These are phyloP conservation scores for Centropristis striata DNA, from an alignment of 2,113 vertebrate genomes.

Conservation along the genomic window DNA sequence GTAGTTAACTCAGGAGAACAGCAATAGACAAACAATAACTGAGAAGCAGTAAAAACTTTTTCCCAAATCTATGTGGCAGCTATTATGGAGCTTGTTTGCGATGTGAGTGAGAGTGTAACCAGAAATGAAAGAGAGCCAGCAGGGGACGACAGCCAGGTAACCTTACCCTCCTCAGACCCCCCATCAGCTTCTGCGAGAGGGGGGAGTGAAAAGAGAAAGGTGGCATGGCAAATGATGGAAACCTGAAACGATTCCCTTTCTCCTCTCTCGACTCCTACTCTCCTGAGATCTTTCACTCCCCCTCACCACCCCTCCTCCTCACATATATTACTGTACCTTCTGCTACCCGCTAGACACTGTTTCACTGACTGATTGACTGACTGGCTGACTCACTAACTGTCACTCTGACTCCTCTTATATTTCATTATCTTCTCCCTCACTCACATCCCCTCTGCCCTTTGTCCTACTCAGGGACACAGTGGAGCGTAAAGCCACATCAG, in stretches of 20 bases:
- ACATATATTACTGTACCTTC: conserved; percentile 63
- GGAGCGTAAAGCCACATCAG: not conserved
- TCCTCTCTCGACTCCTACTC: conserved; percentile 72
- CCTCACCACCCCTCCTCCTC: conserved; percentile 24
- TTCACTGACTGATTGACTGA: conserved; percentile 66
- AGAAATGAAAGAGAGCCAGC: conserved; percentile 64
- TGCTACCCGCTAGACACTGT: conserved; percentile 49
- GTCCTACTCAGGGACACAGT: not conserved
- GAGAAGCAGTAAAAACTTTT: not conserved
- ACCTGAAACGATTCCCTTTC: conserved; percentile 71
- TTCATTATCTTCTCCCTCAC: conserved; percentile 55
- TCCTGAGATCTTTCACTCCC: conserved; percentile 67
- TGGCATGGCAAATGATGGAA: conserved; percentile 63
- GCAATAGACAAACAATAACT: not conserved
- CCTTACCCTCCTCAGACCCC: conserved; percentile 74
- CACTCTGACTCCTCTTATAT: conserved; percentile 64
- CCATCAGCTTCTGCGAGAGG: conserved; percentile 59
- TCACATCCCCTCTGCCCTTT: conserved; percentile 21
- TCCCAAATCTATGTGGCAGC: not conserved
- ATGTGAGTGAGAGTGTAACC: conserved; percentile 48
- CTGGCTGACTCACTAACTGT: conserved; percentile 53
- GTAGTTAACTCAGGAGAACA: not conserved
- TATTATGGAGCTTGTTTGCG: not conserved
- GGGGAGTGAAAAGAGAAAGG: conserved; percentile 59
- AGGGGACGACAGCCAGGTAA: conserved; percentile 75